phyloP scores from a whole-genome alignment of 2,113 vertebrate genomes.

The Crotalus helleri region DNA sequence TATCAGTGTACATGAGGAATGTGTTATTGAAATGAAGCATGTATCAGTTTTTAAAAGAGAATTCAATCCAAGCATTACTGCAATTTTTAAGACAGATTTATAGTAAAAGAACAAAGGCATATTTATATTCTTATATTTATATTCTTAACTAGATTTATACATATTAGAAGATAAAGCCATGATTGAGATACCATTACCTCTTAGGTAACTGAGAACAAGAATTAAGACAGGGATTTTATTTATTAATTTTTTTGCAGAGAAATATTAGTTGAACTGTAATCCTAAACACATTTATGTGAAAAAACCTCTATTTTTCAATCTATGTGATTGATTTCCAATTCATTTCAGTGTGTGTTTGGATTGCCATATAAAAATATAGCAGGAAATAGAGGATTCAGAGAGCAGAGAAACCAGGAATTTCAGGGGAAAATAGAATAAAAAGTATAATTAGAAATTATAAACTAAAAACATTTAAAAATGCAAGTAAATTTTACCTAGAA shows the following conservation, averaged over 20 bases:
- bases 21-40: background rate
- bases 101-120: constrained; percentile 59
- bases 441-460: background rate
- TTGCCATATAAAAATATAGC: background rate
- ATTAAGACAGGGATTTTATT: background rate
- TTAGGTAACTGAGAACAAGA: constrained; percentile 15
- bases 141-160: background rate
- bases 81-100: constrained; percentile 44
- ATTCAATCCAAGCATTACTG: background rate
- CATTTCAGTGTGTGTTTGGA: background rate
- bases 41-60: background rate
- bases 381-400: constrained; percentile 21
- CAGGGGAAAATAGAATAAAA: constrained; percentile 2
- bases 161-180: constrained; percentile 8
- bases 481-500: background rate
- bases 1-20: background rate
- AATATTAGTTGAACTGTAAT: background rate
- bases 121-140: constrained; percentile 22
- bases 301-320: background rate
- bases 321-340: background rate
- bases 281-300: background rate
- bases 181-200: background rate
- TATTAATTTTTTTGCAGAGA: background rate
- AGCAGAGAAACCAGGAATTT: background rate
- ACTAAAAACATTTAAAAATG: background rate